Evolutionary conservation across 2,888 invertebrate genomes (phyloP), one percentile per base, ranked within the genome.

Genomic region (Chrysina gloriosa): DNA sequence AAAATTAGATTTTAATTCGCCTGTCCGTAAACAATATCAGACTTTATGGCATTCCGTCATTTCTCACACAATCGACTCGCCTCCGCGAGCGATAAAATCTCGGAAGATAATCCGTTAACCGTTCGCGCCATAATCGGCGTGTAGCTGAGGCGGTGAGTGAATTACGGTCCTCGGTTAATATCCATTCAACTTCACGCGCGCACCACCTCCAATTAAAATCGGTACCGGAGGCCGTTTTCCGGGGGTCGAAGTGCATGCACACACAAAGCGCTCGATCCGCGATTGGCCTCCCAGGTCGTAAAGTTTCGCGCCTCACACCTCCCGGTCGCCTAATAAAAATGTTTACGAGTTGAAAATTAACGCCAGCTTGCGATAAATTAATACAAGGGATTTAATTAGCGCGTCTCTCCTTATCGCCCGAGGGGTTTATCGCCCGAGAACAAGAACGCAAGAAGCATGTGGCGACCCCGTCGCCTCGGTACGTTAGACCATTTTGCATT

Each of bases 331-430:
- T 75, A 76, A 79, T 81, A 81, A 81, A 81, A 81, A 81, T 80
- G 78, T 80, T 81, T 81, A 81, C 77, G 80, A 80, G 77, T 78
- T 76, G 78, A 79, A 79, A 80, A 81, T 80, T 80, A 79, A 78
- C 78, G 76, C 79, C 77, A 75, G 77, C 77, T 78, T 75, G 79
- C 78, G 73, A 80, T 82, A 81, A 82, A 82, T 82, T 81, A 81
- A 79, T 80, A 79, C 76, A 80, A 80, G 79, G 78, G 81, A 80
- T 81, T 82, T 82, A 81, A 82, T 82, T 82, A 82, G 80, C 80
- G 75, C 76, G n/a, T n/a, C n/a, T n/a, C n/a, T n/a, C n/a, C n/a
- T n/a, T n/a, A n/a, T n/a, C n/a, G n/a, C n/a, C n/a, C n/a, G n/a
- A n/a, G n/a, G n/a, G n/a, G n/a, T n/a, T n/a, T n/a, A n/a, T n/a